Evolutionary conservation across 2,888 invertebrate species (phyloP).

Genomic region (Heteromyza rotundicornis): DNA sequence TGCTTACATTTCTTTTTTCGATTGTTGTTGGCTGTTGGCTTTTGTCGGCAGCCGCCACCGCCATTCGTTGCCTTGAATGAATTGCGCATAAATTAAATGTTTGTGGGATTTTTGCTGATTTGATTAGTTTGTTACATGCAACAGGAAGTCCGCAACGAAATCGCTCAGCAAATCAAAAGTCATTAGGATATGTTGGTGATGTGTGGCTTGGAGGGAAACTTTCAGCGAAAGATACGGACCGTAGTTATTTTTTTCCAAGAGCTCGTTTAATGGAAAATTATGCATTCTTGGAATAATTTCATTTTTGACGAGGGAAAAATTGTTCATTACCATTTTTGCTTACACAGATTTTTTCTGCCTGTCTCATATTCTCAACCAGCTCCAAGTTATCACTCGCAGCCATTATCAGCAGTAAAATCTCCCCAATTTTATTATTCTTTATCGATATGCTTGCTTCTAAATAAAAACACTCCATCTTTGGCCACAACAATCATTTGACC

Average conservation of each 20-base stretch:
- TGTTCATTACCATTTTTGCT: neutral
- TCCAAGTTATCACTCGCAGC: neutral
- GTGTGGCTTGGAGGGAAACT: too few species aligned
- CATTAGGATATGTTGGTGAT: neutral
- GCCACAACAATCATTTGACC: neutral
- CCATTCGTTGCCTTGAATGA: conserved; percentile 9
- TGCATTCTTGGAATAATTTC: too few species aligned
- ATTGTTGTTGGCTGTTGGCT: neutral
- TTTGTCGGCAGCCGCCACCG: neutral
- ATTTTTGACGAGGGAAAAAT: too few species aligned
- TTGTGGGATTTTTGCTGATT: conserved; percentile 7
- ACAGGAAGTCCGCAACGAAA: conserved; percentile 10
- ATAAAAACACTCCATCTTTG: neutral
- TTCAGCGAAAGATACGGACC: too few species aligned
- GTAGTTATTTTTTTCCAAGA: too few species aligned
- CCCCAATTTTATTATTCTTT: neutral
- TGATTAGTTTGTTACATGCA: conserved; percentile 15
- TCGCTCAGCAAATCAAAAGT: conserved; percentile 10
- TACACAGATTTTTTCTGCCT: too few species aligned
- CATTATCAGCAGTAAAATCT: neutral
- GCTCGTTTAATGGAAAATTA: too few species aligned
- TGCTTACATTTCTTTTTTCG: neutral
- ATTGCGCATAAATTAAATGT: conserved; percentile 23
- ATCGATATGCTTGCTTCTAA: neutral
- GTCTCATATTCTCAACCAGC: neutral